phyloP scores from a whole-genome alignment of 2,888 invertebrate genomes.

The Idaea dimidiata region DNA sequence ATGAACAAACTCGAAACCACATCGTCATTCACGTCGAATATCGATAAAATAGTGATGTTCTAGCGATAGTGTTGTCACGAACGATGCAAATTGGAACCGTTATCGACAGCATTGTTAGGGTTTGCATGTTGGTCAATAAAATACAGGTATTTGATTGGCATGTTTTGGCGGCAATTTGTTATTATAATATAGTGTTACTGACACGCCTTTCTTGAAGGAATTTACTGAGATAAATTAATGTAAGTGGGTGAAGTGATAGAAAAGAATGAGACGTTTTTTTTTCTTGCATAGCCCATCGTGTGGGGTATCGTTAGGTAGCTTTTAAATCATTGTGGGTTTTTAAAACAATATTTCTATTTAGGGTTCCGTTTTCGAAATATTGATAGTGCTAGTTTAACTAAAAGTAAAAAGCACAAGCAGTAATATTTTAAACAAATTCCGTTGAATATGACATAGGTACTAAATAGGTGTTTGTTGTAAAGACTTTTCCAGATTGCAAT shows the following conservation, averaged over 20 bases:
- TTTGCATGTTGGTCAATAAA: conserved; percentile 19
- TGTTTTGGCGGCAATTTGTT: neutral
- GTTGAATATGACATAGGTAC: too few relatives aligned
- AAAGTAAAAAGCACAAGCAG: too few relatives aligned
- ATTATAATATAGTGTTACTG: neutral
- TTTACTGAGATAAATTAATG: neutral
- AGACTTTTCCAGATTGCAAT: too few relatives aligned
- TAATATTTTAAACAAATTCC: too few relatives aligned
- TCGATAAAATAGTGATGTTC: neutral
- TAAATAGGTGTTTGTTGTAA: too few relatives aligned
- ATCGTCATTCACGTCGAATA: neutral
- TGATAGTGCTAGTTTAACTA: too few relatives aligned
- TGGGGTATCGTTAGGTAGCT: too few relatives aligned
- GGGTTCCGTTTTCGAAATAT: too few relatives aligned
- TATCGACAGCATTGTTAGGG: conserved; percentile 29
- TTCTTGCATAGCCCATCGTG: too few relatives aligned
- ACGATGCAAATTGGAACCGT: conserved; percentile 27
- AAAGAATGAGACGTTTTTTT: neutral
- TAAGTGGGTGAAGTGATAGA: neutral
- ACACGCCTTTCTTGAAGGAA: neutral
- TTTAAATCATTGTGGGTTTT: too few relatives aligned
- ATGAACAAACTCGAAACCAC: neutral
- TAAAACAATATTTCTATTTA: too few relatives aligned
- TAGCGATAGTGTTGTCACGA: conserved; percentile 16
- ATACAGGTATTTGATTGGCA: neutral